phyloP scores from a whole-genome alignment of 2,888 invertebrate species.

The Clanis bilineata region DNA sequence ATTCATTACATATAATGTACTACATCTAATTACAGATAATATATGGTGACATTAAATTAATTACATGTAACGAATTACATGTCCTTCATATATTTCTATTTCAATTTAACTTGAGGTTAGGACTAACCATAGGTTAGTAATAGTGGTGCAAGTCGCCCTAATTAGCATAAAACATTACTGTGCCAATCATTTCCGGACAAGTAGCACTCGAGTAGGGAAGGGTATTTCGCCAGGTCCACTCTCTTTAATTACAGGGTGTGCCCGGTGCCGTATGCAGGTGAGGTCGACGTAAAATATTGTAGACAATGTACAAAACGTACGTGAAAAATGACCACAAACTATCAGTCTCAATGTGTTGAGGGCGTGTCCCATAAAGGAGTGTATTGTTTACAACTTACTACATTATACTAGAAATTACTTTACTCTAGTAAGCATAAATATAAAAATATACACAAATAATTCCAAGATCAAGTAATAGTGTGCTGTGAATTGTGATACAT shows the following conservation, averaged over 20 bases:
- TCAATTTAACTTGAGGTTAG: no score
- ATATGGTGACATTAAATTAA: no score
- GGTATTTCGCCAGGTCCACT: not conserved
- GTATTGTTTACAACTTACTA: not conserved
- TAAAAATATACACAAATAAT: no score
- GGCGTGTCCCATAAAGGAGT: not conserved
- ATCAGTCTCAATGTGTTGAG: not conserved
- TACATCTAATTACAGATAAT: no score
- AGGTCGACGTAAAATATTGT: not conserved
- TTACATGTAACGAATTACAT: no score
- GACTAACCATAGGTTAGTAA: no score
- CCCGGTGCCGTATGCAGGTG: not conserved
- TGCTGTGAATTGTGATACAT: no score
- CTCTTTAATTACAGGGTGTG: conserved; percentile 7
- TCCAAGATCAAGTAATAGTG: no score
- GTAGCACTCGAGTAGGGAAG: not conserved
- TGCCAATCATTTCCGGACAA: not conserved
- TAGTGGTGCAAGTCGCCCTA: not conserved
- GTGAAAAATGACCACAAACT: not conserved
- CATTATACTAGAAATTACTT: not conserved
- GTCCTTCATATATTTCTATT: no score
- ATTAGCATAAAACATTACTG: not conserved
- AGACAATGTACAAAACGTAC: not conserved
- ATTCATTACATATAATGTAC: no score
- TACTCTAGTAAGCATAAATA: no score